Conservation (phyloP, 2,888 invertebrate genomes). For the Fragum sueziense region DNA sequence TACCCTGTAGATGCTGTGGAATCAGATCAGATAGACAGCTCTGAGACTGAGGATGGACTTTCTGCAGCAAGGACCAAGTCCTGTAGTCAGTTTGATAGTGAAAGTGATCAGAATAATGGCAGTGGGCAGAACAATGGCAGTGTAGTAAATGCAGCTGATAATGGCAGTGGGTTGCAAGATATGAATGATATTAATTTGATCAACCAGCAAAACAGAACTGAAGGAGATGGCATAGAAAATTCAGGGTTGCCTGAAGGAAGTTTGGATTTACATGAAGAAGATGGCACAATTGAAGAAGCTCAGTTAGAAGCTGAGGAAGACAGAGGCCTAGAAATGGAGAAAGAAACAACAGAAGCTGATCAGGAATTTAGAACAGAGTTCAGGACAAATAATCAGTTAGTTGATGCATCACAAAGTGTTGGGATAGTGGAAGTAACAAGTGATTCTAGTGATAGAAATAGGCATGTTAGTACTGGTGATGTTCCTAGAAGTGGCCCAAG, state of each 20-base stretch:
- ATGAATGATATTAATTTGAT: neutral
- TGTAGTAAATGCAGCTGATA: constrained; percentile 13
- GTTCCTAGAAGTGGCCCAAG: neutral
- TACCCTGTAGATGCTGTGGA: neutral
- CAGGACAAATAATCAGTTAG: neutral
- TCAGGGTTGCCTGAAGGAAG: neutral
- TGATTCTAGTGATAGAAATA: neutral
- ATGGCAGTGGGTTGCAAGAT: constrained; percentile 1
- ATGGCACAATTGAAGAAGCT: neutral
- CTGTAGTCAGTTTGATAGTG: constrained; percentile 26
- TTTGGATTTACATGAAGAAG: neutral
- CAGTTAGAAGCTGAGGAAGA: constrained; percentile 23
- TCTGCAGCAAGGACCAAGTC: constrained; percentile 34
- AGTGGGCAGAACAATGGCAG: constrained; percentile 10
- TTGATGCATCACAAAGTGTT: neutral
- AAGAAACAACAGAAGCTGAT: constrained; percentile 51
- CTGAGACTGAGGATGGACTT: neutral
- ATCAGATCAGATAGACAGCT: constrained; percentile 1
- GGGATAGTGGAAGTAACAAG: neutral
- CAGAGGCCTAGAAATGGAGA: neutral
- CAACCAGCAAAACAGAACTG: neutral
- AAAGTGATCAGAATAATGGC: constrained; percentile 9
- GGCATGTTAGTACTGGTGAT: neutral
- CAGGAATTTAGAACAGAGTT: constrained; percentile 27
- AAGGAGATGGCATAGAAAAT: neutral